phyloP scores from a whole-genome alignment of 2,888 invertebrate genomes.

The Brachypterus glaber region DNA sequence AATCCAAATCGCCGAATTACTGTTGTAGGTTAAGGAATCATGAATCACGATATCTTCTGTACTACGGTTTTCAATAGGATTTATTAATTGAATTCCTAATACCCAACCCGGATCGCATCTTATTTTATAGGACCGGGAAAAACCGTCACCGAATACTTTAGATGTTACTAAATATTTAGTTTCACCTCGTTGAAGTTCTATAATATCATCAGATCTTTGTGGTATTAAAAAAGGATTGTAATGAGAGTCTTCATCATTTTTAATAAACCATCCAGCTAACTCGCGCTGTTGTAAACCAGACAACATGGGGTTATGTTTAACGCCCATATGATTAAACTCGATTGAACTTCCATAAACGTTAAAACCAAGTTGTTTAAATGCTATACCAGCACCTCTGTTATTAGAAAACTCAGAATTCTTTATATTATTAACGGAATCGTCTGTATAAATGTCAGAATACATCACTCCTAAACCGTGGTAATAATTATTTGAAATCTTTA shows the following conservation, averaged over 20 bases:
- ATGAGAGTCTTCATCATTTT: constrained; percentile 59
- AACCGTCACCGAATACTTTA: constrained; percentile 49
- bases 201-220: constrained; percentile 41
- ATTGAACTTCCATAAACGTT: constrained; percentile 68
- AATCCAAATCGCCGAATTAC: constrained; percentile 62
- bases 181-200: constrained; percentile 44
- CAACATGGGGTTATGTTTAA: constrained; percentile 85
- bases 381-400: constrained; percentile 82
- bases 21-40: constrained; percentile 61
- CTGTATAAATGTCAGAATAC: constrained; percentile 88
- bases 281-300: constrained; percentile 78
- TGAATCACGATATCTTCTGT: constrained; percentile 74
- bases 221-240: constrained; percentile 70
- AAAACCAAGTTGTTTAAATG: constrained; percentile 79
- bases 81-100: constrained; percentile 79
- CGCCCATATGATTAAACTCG: constrained; percentile 81
- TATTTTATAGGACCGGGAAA: constrained; percentile 51
- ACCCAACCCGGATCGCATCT: constrained; percentile 74
- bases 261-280: constrained; percentile 84
- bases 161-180: constrained; percentile 73
- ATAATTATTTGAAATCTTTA: constrained; percentile 73
- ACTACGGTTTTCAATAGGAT: constrained; percentile 81
- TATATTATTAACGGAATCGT: constrained; percentile 70
- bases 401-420: constrained; percentile 75
- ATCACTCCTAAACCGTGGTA: constrained; percentile 90